phyloP scores from a whole-genome alignment of 2,113 vertebrate species.

The Scophthalmus maximus region DNA sequence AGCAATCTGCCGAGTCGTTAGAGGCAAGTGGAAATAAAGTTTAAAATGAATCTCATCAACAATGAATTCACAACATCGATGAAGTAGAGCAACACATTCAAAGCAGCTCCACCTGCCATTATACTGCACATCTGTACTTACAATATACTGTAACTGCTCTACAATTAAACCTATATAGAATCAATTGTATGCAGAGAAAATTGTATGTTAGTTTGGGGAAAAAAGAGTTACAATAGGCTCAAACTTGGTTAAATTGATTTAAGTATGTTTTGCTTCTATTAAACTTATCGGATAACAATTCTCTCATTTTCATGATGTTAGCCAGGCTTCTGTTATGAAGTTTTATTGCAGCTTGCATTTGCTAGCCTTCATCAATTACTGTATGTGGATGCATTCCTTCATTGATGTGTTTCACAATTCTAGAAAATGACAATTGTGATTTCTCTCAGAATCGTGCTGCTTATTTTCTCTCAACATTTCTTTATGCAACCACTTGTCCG shows the following conservation, averaged over 20 bases:
- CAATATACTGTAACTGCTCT: neutral
- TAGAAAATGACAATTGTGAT: neutral
- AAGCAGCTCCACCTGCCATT: neutral
- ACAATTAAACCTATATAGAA: neutral
- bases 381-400: neutral
- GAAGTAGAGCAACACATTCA: neutral
- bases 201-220: neutral
- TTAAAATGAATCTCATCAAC: neutral
- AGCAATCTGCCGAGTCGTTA: too few relatives aligned
- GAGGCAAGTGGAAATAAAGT: neutral
- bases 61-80: neutral
- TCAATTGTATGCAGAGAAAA: neutral
- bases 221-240: neutral
- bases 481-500: neutral
- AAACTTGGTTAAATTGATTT: neutral
- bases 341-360: conserved; percentile 7
- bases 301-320: neutral
- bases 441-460: too few relatives aligned
- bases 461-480: neutral
- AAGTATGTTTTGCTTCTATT: neutral
- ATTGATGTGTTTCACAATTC: neutral
- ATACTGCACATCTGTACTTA: neutral
- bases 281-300: neutral
- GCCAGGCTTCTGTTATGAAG: neutral
- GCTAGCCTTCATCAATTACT: neutral